Base-by-base conservation (phyloP, 2,113 vertebrate genomes). In the Bos taurus region DNA sequence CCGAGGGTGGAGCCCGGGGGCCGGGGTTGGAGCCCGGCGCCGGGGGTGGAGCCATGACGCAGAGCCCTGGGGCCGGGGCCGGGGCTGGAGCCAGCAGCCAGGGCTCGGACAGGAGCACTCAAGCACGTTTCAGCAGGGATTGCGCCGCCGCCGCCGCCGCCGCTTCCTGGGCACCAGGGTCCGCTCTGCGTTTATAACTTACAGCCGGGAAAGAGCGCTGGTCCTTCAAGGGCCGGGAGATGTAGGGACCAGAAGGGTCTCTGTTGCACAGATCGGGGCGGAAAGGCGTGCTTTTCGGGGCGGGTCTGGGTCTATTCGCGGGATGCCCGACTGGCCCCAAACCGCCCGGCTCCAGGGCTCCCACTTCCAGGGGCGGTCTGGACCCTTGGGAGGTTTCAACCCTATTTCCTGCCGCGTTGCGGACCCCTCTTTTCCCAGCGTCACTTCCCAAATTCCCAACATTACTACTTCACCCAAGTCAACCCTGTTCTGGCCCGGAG, bases 131-230 rank as follows among this genome's bases (percentile, higher is more conserved):
- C 1, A 40, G 40, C 40, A 40, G 40, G 40, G 40, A 40, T 4
- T 40, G 40, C 40, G 40, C 40, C 40, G n/a, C n/a, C n/a, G n/a
- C n/a, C n/a, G 40, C 40, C 28, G 11, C 59, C 26, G 2, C 59
- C 2, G 26, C 59, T 26, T 2, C 59, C 13, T 1, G 60, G 60
- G 60, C 6, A 62, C 60, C 6, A 28, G 60, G 28, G 60, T n/a
- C 30, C 15, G 33, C 33, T 17, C 33, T 4, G 33, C 30, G 15
- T 64, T 64, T 17, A 4, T 33, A 64, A 64, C 62, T 64, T 33
- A n/a, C 0, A 0, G 5, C 59, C 9, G 8, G n/a, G n/a, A 71
- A 36, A 71, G n/a, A 21, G n/a, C n/a, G 4, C n/a, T 23, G 10
- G 10, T 40, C 67, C 5, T 12, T 40, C 67, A 74, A 74, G 64